A percentile compares a stretch with the other conserved stretches of the same genome.
These are phyloP conservation scores for Kryptolebias marmoratus DNA, from an alignment of 2,113 vertebrate genomes.

Conservation along the genomic window DNA sequence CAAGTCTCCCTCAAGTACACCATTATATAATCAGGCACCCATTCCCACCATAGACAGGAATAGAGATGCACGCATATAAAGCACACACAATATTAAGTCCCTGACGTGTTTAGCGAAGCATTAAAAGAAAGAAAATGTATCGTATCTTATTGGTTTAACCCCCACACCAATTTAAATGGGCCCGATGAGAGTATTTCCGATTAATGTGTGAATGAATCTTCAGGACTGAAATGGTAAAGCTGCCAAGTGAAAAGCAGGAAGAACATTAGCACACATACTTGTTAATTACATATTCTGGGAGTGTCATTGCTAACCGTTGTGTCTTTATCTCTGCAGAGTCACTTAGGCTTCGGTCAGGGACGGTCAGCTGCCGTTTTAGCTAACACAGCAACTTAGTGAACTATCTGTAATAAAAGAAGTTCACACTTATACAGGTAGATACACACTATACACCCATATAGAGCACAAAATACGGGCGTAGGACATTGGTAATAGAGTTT, in stretches of 20 bases:
- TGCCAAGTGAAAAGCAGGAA: slow-evolving; percentile 42
- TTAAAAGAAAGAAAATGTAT: slow-evolving; percentile 7
- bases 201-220: slow-evolving; percentile 37
- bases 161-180: slow-evolving; percentile 40
- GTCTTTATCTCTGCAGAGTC: slow-evolving; percentile 64
- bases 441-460: neutral
- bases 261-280: slow-evolving; percentile 28
- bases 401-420: slow-evolving; percentile 24
- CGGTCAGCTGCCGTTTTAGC: slow-evolving; percentile 58
- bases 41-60: neutral
- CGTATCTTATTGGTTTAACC: slow-evolving; percentile 19
- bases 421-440: slow-evolving; percentile 8
- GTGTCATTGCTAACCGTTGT: slow-evolving; percentile 61
- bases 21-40: slow-evolving; percentile 5
- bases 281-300: slow-evolving; percentile 64
- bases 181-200: slow-evolving; percentile 30
- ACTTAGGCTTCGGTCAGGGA: slow-evolving; percentile 60
- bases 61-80: neutral
- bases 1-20: slow-evolving; percentile 1
- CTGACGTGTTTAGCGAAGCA: neutral
- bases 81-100: neutral
- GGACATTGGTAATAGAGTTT: too few species aligned
- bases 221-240: slow-evolving; percentile 37
- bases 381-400: slow-evolving; percentile 56
- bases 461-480: neutral